Evolutionary conservation across 2,888 invertebrate species (phyloP).

Genomic region (Macropis europaea): DNA sequence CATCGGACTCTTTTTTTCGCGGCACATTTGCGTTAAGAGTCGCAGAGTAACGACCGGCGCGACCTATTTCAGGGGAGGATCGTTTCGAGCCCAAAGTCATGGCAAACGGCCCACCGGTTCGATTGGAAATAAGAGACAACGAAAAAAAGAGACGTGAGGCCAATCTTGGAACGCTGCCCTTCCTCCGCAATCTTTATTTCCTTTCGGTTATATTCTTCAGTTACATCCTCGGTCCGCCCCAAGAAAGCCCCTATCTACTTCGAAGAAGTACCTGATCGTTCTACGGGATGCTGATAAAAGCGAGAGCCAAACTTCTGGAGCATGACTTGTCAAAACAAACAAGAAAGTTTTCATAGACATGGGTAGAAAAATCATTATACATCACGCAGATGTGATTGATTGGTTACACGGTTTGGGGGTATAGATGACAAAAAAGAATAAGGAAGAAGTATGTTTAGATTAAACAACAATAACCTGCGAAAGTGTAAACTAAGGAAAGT

Average conservation of each 20-base stretch:
- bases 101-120: conserved; percentile 35
- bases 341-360: no score
- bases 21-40: conserved; percentile 31
- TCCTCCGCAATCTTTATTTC: conserved; percentile 17
- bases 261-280: no score
- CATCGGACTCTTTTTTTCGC: conserved; percentile 37
- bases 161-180: conserved; percentile 15
- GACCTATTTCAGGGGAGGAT: conserved; percentile 18
- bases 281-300: no score
- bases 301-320: no score
- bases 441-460: no score
- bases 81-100: conserved; percentile 27
- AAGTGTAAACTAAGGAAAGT: no score
- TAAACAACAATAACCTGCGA: no score
- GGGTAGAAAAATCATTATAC: no score
- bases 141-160: conserved; percentile 1
- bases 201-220: conserved; percentile 1
- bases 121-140: conserved; percentile 10
- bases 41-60: conserved; percentile 31
- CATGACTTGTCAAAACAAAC: no score
- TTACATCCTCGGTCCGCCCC: not conserved
- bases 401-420: no score
- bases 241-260: not conserved
- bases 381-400: no score
- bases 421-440: no score